Evolutionary conservation across 1,140 invertebrate species (phyloP), one percentile per base, ranked within the genome.

Genomic region (Calliopsis andreniformis): DNA sequence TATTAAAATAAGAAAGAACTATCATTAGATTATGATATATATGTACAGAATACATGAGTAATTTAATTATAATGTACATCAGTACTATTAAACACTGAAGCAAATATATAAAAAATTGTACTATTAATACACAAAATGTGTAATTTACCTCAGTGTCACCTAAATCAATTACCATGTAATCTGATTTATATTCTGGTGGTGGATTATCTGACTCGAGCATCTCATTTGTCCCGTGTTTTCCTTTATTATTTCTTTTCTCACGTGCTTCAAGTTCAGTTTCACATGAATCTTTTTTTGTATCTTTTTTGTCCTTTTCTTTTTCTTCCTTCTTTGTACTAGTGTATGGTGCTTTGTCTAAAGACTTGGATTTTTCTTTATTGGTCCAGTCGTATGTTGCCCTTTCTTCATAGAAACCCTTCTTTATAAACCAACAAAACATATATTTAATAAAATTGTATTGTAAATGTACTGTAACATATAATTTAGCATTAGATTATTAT

Each of bases 151-250:
- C 90, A 70, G 88, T 80, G 73, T 90, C 89, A 61, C 88, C 86
- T 58, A 92, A 86, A 85, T 91, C 89, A 62, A 92, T 91, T 73
- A 92, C 89, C 87, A 91, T 91, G 71, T 89, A 92, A 82, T 92
- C 92, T 71, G 89, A 83, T 82, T 92, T 92, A 82, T 91, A 90
- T 66, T 91, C 90, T 56, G 87, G 87, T 32, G 88, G 86, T 80
- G 88, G 84, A 86, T 88, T 91, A 71, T 91, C 91, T 66, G 91
- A 89, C 20, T 90, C 90, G 71, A 91, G 87, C 91, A 91, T 91
- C 72, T 91, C 90, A 91, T 91, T 91, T 89, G 89, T 88, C 71
- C 87, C 86, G 83, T 89, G 84, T 81, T 92, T 92, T 73, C 86
- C 90, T 82, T 88, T 90, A 66, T 68, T 83, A 59, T 70, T 47